phyloP scores from a whole-genome alignment of 1,140 invertebrate genomes.

The Charaxes varanes region DNA sequence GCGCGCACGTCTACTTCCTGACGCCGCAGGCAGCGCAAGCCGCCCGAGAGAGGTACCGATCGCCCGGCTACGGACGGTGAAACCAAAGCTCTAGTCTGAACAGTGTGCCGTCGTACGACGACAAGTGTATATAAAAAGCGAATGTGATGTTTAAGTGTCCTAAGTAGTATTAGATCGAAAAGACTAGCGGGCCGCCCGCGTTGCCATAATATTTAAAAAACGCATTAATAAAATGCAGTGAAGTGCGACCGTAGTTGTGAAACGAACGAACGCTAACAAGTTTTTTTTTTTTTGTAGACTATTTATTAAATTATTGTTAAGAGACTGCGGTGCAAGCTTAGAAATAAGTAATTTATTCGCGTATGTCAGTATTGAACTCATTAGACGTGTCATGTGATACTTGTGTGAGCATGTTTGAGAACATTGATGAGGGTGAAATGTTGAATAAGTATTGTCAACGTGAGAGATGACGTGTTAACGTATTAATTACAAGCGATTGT shows the following conservation, averaged over 20 bases:
- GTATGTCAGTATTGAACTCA: conserved; percentile 58
- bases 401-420: conserved; percentile 31
- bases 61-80: conserved; percentile 67
- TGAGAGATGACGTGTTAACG: conserved; percentile 42
- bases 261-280: conserved; percentile 40
- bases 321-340: conserved; percentile 63
- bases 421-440: conserved; percentile 30
- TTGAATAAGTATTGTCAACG: conserved; percentile 38
- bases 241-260: conserved; percentile 29
- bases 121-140: conserved; percentile 65
- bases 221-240: conserved; percentile 26
- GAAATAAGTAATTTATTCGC: conserved; percentile 69
- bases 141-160: conserved; percentile 73
- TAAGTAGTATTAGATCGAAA: conserved; percentile 66
- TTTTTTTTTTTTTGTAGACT: conserved; percentile 40
- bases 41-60: conserved; percentile 58
- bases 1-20: conserved; percentile 84
- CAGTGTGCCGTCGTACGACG: conserved; percentile 38
- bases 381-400: conserved; percentile 51
- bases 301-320: conserved; percentile 69
- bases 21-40: conserved; percentile 80
- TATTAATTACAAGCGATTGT: conserved; percentile 48
- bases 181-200: conserved; percentile 59
- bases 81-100: conserved; percentile 69
- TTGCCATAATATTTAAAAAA: conserved; percentile 68